Percentiles rank a stretch among this genome's conserved stretches.
Evolutionary conservation across 2,113 vertebrate genomes (phyloP).

Genomic region (Neogale vison): DNA sequence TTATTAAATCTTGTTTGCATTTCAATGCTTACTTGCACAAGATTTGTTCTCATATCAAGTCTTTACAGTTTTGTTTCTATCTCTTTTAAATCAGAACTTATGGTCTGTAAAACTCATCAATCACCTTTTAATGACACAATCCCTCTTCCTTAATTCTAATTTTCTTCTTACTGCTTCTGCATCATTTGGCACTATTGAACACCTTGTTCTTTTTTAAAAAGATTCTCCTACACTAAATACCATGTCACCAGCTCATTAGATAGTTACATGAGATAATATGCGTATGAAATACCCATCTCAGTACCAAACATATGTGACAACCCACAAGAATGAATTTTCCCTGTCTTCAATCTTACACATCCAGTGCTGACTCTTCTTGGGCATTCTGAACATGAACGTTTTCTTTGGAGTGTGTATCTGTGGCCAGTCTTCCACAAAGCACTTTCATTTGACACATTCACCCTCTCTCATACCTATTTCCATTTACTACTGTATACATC

Average conservation of each 20-base stretch:
- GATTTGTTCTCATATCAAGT: not conserved
- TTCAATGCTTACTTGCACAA: not conserved
- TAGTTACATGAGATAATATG: not conserved
- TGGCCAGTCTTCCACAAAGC: not conserved
- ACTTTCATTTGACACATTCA: not conserved
- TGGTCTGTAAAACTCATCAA: not conserved
- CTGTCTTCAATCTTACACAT: not conserved
- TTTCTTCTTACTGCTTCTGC: not conserved
- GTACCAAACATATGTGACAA: not conserved
- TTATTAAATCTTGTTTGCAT: constrained; percentile 51
- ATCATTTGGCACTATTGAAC: not conserved
- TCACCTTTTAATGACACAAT: not conserved
- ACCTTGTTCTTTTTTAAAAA: not conserved
- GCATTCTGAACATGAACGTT: not conserved
- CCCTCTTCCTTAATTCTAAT: not conserved
- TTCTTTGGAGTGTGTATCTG: not conserved
- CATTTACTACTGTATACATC: not conserved
- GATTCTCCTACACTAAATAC: not conserved
- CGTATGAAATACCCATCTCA: not conserved
- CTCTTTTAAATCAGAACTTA: constrained; percentile 8
- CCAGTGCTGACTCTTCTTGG: not conserved
- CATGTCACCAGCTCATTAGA: not conserved
- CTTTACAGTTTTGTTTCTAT: constrained; percentile 7
- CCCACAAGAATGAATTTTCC: not conserved
- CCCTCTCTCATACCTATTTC: not conserved